A percentile compares a stretch with the other conserved stretches of the same genome.
Evolutionary conservation across 2,888 invertebrate species (phyloP).

Genomic region (Aethes cnicana): DNA sequence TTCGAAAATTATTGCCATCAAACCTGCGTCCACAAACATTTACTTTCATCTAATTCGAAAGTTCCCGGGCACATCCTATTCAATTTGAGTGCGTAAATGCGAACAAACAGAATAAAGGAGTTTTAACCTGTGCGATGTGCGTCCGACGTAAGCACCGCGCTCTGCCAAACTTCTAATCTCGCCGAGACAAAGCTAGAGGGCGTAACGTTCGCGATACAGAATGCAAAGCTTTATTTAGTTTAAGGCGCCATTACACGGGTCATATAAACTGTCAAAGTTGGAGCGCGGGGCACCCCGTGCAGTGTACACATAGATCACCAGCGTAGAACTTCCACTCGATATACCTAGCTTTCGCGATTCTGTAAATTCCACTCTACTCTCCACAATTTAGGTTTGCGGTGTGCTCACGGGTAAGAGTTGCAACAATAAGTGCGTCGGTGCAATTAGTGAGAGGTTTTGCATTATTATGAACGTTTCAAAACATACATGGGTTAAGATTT

Average conservation of each 20-base stretch:
- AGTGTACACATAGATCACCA: slow-evolving; percentile 17
- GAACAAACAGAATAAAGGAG: slow-evolving; percentile 25
- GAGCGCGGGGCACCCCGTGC: slow-evolving; percentile 49
- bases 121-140: slow-evolving; percentile 13
- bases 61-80: slow-evolving; percentile 15
- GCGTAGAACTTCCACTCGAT: slow-evolving; percentile 19
- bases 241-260: slow-evolving; percentile 80
- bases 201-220: slow-evolving; percentile 60
- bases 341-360: slow-evolving; percentile 8
- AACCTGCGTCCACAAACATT: slow-evolving; percentile 4
- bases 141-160: slow-evolving; percentile 18
- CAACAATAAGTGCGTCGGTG: too few species aligned
- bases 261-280: slow-evolving; percentile 81
- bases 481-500: too few species aligned
- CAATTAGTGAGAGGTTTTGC: too few species aligned
- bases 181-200: slow-evolving; percentile 64
- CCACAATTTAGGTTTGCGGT: slow-evolving; percentile 19
- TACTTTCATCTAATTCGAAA: slow-evolving; percentile 6
- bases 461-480: too few species aligned
- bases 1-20: too few species aligned
- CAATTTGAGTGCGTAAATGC: slow-evolving; percentile 18
- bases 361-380: slow-evolving; percentile 1
- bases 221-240: slow-evolving; percentile 79
- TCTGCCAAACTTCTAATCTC: slow-evolving; percentile 58
- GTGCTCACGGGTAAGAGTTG: background rate